A percentile compares a stretch with the other conserved stretches of the same genome.
These are phyloP conservation scores for Leptosomus discolor DNA, from an alignment of 2,113 vertebrate species.

Conservation along the genomic window DNA sequence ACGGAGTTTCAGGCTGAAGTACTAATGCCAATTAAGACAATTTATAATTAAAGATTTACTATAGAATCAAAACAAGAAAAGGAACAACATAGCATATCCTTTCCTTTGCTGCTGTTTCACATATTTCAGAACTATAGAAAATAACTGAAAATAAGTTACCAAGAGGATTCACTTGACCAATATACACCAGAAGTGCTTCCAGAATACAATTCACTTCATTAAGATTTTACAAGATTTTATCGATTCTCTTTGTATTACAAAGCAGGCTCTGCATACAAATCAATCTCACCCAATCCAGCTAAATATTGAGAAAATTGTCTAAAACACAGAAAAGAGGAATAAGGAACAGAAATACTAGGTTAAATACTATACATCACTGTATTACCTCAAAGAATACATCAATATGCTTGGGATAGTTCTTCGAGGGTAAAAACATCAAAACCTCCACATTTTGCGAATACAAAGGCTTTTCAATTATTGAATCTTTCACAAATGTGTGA, in stretches of 20 bases:
- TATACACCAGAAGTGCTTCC: background rate
- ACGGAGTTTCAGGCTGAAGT: too few relatives aligned
- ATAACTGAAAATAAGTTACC: background rate
- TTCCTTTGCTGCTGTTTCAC: background rate
- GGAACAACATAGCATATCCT: background rate
- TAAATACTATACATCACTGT: background rate
- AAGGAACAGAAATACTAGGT: background rate
- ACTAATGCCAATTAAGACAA: background rate
- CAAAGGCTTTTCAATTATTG: background rate
- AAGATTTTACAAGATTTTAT: background rate
- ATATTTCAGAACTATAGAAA: background rate
- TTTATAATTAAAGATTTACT: background rate
- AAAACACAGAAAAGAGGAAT: background rate
- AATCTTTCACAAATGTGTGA: background rate
- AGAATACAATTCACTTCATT: background rate
- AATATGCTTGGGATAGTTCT: background rate
- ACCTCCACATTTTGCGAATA: background rate
- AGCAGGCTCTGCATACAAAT: background rate
- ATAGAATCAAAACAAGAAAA: background rate
- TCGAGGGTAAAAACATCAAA: background rate
- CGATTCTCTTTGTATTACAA: background rate
- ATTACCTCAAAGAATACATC: background rate
- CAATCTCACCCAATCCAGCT: background rate
- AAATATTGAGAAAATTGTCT: background rate
- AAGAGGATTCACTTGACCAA: background rate